Base-by-base conservation (phyloP, 2,113 vertebrate genomes). In the Aspidoscelis tigris region DNA sequence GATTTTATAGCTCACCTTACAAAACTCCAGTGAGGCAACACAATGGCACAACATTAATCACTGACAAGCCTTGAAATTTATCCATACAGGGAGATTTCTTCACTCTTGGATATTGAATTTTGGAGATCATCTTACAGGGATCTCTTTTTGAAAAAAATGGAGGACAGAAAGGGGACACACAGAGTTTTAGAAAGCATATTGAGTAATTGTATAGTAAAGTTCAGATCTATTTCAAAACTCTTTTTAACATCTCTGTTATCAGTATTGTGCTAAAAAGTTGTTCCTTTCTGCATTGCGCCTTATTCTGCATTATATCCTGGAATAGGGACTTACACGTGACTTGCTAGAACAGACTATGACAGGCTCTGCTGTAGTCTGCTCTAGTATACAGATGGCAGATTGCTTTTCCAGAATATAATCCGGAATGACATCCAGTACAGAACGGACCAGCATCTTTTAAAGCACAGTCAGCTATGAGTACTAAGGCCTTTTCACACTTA, bases 1-100 rank as follows among this genome's bases (percentile, higher is more conserved):
- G 41, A 26, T 81, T 74, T 87, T 91, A 90, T 26, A 86, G 41
- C 6, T 92, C 61, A 78, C 22, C 75, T 21, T 87, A 82, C 33
- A 88, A 80, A 71, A 75, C 53, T 89, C 81, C 53, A 74, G 12
- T 83, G 69, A 64, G 10, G 7, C 82, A 16, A 64, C 41, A 84
- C 0, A 70, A 0, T 61, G 26, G 76, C 33, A 79, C 1, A 82
- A 5, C 71, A 55, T 84, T 89, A 87, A 82, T 69, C 86, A 77
- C 53, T 89, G 53, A 65, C 4, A 82, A 71, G 9, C 70, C 58
- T 55, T 80, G 7, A 10, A 80, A 84, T 43, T 86, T 79, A 14
- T 20, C 66, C 4, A 84, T 66, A 83, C 76, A 66, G 72, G 58
- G 76, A 76, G 80, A 39, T 39, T 0, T 82, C 85, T 84, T 74